A percentile compares a stretch with the other conserved stretches of the same genome.
Conservation (phyloP, 2,888 invertebrate species). For the Ephialtes manifestator region DNA sequence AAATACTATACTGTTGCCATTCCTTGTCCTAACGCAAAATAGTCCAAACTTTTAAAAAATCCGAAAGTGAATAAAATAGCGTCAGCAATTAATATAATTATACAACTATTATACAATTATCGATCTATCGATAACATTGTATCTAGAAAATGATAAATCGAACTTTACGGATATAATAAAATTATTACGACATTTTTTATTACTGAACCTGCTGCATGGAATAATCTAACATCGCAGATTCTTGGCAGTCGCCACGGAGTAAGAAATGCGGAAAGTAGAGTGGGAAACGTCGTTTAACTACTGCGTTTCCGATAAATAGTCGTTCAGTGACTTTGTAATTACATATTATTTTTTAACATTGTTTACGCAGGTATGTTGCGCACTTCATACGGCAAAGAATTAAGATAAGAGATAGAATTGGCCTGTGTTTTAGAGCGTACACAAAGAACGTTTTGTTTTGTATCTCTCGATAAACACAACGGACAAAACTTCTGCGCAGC, state of each 20-base stretch:
- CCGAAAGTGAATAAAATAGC: no score
- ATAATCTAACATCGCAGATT: background rate
- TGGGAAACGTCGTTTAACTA: background rate
- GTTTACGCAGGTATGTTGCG: constrained; percentile 1
- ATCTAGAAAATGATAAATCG: background rate
- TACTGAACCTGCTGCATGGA: no score
- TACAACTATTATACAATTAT: no score
- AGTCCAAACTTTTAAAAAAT: no score
- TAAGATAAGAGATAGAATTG: constrained; percentile 8
- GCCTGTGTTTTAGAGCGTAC: background rate
- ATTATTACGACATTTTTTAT: background rate
- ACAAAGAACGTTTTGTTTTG: constrained; percentile 21
- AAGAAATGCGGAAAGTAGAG: background rate
- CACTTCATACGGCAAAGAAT: background rate
- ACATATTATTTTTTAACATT: constrained; percentile 11
- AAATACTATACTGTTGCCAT: no score
- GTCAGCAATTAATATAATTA: no score
- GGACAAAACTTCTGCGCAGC: constrained; percentile 16
- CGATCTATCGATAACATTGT: no score
- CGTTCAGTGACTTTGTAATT: background rate
- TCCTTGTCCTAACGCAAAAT: no score
- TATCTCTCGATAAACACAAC: background rate
- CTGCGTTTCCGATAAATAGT: constrained; percentile 11
- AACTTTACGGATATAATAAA: background rate
- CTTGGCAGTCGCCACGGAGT: no score